phyloP scores from a whole-genome alignment of 2,113 vertebrate species.

The Cheilinus undulatus region DNA sequence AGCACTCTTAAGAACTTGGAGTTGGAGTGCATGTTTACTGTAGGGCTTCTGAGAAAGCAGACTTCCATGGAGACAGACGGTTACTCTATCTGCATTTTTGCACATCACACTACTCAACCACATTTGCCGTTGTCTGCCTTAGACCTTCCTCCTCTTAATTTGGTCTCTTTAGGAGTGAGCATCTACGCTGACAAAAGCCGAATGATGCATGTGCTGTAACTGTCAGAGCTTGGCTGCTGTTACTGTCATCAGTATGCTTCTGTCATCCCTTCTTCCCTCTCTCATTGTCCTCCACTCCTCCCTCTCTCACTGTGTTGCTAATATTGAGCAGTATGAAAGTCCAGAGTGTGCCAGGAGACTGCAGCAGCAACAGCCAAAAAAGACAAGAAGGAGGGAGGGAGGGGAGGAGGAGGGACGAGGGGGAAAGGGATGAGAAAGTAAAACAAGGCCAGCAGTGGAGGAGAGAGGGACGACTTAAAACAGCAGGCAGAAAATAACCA shows the following conservation, averaged over 20 bases:
- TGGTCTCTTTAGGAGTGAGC: conserved; percentile 26
- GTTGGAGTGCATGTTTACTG: too few species aligned
- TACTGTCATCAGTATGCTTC: conserved; percentile 72
- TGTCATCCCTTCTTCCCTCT: conserved; percentile 44
- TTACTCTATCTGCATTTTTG: neutral
- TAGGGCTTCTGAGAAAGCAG: too few species aligned
- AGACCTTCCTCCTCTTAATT: conserved; percentile 26
- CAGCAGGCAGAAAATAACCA: neutral
- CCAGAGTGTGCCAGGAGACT: conserved; percentile 58
- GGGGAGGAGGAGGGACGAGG: neutral
- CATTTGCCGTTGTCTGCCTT: neutral
- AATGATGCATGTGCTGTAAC: conserved; percentile 51
- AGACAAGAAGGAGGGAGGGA: neutral
- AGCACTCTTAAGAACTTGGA: neutral
- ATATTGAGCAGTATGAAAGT: conserved; percentile 49
- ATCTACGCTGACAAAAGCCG: conserved; percentile 52
- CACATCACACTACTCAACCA: conserved; percentile 12
- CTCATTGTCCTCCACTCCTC: conserved; percentile 4
- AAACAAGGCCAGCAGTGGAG: neutral
- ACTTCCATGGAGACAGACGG: conserved; percentile 29
- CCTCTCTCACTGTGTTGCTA: conserved; percentile 17
- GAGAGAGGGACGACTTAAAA: neutral
- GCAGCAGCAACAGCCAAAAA: conserved; percentile 67
- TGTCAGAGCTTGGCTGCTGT: conserved; percentile 55
- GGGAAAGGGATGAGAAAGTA: neutral